These are phyloP conservation scores for Zaprionus camerounensis DNA, from an alignment of 1,140 invertebrate species.

Conservation along the genomic window DNA sequence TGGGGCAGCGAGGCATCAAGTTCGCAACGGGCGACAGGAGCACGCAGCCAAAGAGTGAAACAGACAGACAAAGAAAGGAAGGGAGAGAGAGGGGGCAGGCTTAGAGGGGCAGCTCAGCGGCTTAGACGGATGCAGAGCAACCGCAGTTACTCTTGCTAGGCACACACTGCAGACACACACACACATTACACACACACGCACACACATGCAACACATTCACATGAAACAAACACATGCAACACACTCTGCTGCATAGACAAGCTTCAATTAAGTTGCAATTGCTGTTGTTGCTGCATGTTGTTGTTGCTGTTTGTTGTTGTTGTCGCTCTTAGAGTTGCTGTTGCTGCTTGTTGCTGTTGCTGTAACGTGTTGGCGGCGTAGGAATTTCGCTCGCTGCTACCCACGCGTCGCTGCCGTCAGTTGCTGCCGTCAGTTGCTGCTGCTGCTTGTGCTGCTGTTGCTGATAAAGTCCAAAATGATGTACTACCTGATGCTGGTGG, in stretches of 20 bases:
- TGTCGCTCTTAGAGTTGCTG: conserved; percentile 40
- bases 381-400: conserved; percentile 71
- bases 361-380: conserved; percentile 67
- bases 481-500: conserved; percentile 73
- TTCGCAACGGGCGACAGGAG: conserved; percentile 67
- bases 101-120: background rate
- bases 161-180: conserved; percentile 15
- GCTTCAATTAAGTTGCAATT: conserved; percentile 82
- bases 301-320: conserved; percentile 19
- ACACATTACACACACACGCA: background rate
- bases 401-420: conserved; percentile 61
- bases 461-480: conserved; percentile 83
- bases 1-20: conserved; percentile 81
- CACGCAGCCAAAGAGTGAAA: conserved; percentile 22
- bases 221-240: background rate
- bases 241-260: conserved; percentile 66
- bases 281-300: conserved; percentile 45
- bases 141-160: conserved; percentile 70
- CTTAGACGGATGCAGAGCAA: conserved; percentile 54
- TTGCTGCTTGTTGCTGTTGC: conserved; percentile 22
- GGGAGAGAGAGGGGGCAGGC: background rate
- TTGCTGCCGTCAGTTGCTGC: conserved; percentile 44
- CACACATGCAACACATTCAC: background rate
- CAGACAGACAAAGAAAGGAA: background rate
- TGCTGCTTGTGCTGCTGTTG: conserved; percentile 54